Percentiles rank a stretch among this genome's conserved stretches.
Conservation (phyloP, 2,888 invertebrate species). For the Endotricha flammealis region DNA sequence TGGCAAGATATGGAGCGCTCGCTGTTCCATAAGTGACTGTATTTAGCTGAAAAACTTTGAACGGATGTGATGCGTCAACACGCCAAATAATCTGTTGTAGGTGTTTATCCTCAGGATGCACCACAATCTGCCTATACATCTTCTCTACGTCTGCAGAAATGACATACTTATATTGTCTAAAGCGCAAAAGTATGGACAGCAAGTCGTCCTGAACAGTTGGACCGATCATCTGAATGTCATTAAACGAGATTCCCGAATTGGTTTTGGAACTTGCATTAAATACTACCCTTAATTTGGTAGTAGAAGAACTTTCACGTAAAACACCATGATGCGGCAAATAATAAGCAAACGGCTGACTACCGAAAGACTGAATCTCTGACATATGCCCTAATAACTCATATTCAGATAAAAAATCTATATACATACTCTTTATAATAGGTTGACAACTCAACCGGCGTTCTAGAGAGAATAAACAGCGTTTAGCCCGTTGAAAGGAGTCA, state of each 20-base stretch:
- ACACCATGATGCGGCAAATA: constrained; percentile 23
- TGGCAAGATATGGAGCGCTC: constrained; percentile 25
- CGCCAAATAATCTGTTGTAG: background rate
- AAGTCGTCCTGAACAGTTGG: constrained; percentile 22
- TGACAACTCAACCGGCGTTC: constrained; percentile 17
- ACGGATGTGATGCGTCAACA: background rate
- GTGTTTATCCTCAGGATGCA: too few species aligned
- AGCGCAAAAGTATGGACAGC: constrained; percentile 17
- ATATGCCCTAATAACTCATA: constrained; percentile 22
- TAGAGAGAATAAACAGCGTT: constrained; percentile 17
- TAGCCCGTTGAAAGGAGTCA: constrained; percentile 21
- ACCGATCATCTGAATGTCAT: constrained; percentile 21
- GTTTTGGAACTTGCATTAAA: constrained; percentile 16
- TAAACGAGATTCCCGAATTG: constrained; percentile 15
- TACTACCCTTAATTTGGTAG: constrained; percentile 16
- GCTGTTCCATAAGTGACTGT: too few species aligned
- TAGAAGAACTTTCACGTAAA: constrained; percentile 16
- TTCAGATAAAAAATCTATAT: constrained; percentile 23
- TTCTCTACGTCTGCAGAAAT: too few species aligned
- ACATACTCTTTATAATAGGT: constrained; percentile 11
- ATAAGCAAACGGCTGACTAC: constrained; percentile 1
- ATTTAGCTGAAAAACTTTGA: background rate
- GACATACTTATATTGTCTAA: too few species aligned
- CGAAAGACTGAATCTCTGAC: constrained; percentile 11
- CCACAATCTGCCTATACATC: too few species aligned